A percentile compares a stretch with the other conserved stretches of the same genome.
Evolutionary conservation across 2,888 invertebrate genomes (phyloP).

Genomic region (Charanyca ferruginea): DNA sequence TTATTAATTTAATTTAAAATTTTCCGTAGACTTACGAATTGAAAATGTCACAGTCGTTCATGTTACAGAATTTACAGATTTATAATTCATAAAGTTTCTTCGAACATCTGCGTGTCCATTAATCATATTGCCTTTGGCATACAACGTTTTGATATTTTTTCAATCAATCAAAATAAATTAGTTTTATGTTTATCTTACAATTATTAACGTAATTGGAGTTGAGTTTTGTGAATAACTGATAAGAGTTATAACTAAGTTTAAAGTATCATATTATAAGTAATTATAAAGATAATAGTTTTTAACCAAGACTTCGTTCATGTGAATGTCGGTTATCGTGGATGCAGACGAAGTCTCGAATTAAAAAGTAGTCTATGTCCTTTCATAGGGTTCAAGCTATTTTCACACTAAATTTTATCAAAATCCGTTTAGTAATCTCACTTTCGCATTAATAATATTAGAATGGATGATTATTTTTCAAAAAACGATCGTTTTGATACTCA

Average conservation of each 20-base stretch:
- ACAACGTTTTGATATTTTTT: constrained; percentile 36
- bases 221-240: background rate
- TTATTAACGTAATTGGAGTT: constrained; percentile 24
- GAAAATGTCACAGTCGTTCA: constrained; percentile 30
- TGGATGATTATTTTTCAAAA: too few relatives aligned
- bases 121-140: constrained; percentile 46
- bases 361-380: too few relatives aligned
- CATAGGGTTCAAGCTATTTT: too few relatives aligned
- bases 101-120: constrained; percentile 51
- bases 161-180: constrained; percentile 55
- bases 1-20: background rate
- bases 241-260: background rate
- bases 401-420: too few relatives aligned
- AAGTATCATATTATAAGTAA: too few relatives aligned
- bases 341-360: too few relatives aligned
- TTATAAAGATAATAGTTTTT: too few relatives aligned
- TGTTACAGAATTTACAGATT: constrained; percentile 14
- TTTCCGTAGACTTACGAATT: background rate
- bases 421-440: too few relatives aligned
- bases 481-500: too few relatives aligned
- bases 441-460: too few relatives aligned
- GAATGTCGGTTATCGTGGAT: too few relatives aligned
- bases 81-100: constrained; percentile 44
- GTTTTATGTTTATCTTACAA: constrained; percentile 34
- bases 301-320: too few relatives aligned